phyloP scores from a whole-genome alignment of 2,888 invertebrate genomes.

The Apoderus coryli region DNA sequence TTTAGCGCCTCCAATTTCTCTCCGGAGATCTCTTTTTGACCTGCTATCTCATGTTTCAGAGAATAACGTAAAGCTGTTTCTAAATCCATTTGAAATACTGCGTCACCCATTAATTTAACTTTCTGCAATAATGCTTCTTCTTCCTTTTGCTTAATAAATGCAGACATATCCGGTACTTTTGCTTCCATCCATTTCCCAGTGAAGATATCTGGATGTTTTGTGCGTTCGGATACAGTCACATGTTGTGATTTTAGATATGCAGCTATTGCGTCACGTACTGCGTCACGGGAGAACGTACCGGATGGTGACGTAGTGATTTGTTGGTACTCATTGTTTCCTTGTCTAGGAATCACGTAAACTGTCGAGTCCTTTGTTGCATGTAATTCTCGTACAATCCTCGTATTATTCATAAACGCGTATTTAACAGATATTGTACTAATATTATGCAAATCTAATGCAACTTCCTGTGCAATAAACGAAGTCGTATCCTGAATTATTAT shows the following conservation, averaged over 20 bases:
- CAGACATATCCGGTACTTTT: not conserved
- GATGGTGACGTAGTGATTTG: not conserved
- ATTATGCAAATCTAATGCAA: slow-evolving; percentile 49
- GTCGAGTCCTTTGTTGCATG: too few relatives aligned
- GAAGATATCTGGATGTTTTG: not conserved
- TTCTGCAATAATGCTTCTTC: slow-evolving; percentile 25
- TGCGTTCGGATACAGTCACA: too few relatives aligned
- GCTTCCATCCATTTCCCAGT: not conserved
- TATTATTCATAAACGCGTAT: slow-evolving; percentile 35
- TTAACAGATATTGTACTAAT: slow-evolving; percentile 42
- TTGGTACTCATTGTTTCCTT: not conserved
- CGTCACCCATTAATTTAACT: slow-evolving; percentile 35
- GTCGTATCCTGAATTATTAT: slow-evolving; percentile 50
- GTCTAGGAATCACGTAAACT: not conserved
- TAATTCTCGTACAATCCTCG: too few relatives aligned
- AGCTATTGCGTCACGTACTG: not conserved
- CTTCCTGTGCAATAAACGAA: slow-evolving; percentile 47
- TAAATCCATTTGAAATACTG: slow-evolving; percentile 73
- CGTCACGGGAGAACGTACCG: not conserved
- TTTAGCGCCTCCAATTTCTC: slow-evolving; percentile 60
- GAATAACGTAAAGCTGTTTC: slow-evolving; percentile 76
- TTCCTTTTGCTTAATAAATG: slow-evolving; percentile 15
- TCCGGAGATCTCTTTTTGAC: slow-evolving; percentile 50
- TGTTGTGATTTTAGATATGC: not conserved
- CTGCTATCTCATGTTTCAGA: slow-evolving; percentile 69